Evolutionary conservation across 1,140 invertebrate species (phyloP).

Genomic region (Mycetomoellerius zeteki): DNA sequence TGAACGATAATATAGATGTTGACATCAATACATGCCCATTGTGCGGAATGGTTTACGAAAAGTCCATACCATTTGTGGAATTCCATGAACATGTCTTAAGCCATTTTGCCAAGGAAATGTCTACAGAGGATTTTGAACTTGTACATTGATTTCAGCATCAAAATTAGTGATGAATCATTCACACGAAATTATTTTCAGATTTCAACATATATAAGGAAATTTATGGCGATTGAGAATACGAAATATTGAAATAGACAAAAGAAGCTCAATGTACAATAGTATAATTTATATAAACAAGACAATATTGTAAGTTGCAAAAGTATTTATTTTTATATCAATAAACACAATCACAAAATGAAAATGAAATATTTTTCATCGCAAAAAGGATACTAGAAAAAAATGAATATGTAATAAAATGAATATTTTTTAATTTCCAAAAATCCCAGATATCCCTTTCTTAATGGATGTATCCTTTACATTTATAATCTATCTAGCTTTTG

Average conservation of each 20-base stretch:
- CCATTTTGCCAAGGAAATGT: constrained; percentile 84
- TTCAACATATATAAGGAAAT: not conserved
- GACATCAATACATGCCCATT: constrained; percentile 84
- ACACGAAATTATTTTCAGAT: not conserved
- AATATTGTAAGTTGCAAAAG: constrained; percentile 23
- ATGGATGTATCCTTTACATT: not conserved
- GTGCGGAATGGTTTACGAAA: constrained; percentile 82
- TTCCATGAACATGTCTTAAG: constrained; percentile 86
- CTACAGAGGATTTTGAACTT: constrained; percentile 75
- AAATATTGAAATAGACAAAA: constrained; percentile 24
- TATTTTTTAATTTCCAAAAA: not conserved
- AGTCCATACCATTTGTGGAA: constrained; percentile 80
- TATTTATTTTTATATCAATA: constrained; percentile 65
- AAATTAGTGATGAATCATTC: not conserved
- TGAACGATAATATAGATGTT: constrained; percentile 52
- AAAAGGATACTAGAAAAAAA: not conserved
- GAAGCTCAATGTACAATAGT: not conserved
- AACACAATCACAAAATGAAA: not conserved
- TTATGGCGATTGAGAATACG: not conserved
- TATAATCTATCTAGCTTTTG: not conserved
- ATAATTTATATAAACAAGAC: constrained; percentile 6
- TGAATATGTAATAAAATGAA: constrained; percentile 24
- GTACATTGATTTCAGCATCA: constrained; percentile 51
- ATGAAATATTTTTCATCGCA: not conserved
- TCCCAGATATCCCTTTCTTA: not conserved